Evolutionary conservation across 2,888 invertebrate species (phyloP), one percentile per base, ranked within the genome.

Genomic region (Cryptocheilus praepositus): DNA sequence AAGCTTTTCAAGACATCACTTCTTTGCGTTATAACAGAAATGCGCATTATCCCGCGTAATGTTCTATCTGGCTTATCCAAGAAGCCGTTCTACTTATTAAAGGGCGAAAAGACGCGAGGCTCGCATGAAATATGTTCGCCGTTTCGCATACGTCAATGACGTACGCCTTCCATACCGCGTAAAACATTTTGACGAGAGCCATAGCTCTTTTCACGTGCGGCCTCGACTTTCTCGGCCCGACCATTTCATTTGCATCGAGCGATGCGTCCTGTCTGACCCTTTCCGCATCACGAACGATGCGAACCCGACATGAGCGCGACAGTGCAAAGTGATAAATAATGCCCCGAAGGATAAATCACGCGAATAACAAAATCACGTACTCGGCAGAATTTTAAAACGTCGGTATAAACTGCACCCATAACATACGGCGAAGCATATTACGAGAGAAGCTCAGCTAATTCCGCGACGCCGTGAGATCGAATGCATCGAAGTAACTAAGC

Each of bases 181-280:
- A 77, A 78, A 78, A 69, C 75, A 77, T 77, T 77, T 71, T 77
- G 71, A 77, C 70, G 75, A 77, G 64, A 70, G 49, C 61, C 67
- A 65, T 75, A 69, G 59, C 68, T 69, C 72, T 77, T 74, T 69
- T 62, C 68, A 49, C 54, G 58, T 21, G 55, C 19, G 11, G 13
- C 45, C 11, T 19, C 45, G 44, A 58, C 45, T 59, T 59, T 58
- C 52, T 51, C 53, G 45, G 28, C 46, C 15, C 13, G 19, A 21
- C 58, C 51, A 63, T 71, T 73, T 63, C 67, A 78, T 75, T 75
- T 75, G 73, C 74, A 71, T 72, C 62, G 67, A 69, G 52, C 63
- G 64, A 70, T 64, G 56, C 49, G 43, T 18, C 58, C 18, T 53
- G 36, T 49, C 18, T 49, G 53, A 22, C 49, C 18, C 54, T 46